Percentiles rank a stretch among this genome's conserved stretches.
phyloP scores from a whole-genome alignment of 2,113 vertebrate genomes.

The Anguilla japonica region DNA sequence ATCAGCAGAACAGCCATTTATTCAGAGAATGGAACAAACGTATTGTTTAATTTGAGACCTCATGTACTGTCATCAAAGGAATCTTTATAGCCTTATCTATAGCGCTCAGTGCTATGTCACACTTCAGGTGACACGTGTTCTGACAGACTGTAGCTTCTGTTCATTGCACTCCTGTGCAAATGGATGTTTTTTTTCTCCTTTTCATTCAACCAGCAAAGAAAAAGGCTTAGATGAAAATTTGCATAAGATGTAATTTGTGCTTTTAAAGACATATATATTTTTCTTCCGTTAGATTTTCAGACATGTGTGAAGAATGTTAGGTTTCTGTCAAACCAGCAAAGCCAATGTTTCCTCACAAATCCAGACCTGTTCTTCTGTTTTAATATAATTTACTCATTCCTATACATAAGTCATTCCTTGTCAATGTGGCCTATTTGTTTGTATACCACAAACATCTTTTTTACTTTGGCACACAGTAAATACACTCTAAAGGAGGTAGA shows the following conservation, averaged over 20 bases:
- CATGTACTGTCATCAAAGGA: not conserved
- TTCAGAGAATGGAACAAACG: not conserved
- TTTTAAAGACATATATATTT: not conserved
- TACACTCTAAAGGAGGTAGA: not conserved
- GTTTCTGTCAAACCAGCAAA: not conserved
- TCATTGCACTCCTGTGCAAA: not conserved
- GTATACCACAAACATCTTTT: too few species aligned
- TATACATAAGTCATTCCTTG: too few species aligned
- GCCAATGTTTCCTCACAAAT: not conserved
- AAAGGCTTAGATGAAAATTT: not conserved
- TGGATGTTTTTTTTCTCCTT: not conserved
- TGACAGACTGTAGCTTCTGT: not conserved
- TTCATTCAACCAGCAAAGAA: not conserved
- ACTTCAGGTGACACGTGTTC: not conserved
- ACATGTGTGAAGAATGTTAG: not conserved
- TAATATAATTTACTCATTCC: not conserved
- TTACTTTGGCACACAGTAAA: not conserved
- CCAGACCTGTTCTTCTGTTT: too few species aligned
- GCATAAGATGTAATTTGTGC: too few species aligned
- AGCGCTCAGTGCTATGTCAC: not conserved
- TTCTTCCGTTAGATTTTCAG: not conserved
- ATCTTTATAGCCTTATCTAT: not conserved
- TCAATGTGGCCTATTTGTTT: too few species aligned
- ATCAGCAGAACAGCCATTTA: not conserved
- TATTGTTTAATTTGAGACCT: not conserved